Conservation (phyloP, 2,113 vertebrate genomes). For the Odobenus rosmarus region DNA sequence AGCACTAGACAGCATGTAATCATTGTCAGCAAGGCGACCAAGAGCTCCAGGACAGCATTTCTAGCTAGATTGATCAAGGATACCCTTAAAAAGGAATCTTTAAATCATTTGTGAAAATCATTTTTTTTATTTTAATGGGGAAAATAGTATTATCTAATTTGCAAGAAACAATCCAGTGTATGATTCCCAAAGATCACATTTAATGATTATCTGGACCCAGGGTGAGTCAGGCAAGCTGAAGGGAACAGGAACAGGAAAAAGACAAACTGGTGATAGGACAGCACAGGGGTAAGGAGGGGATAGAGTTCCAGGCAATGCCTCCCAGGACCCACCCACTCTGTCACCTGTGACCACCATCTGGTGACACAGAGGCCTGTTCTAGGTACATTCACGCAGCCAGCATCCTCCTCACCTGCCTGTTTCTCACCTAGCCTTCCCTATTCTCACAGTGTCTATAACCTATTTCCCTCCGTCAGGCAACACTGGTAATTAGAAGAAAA, state of each 20-base stretch:
- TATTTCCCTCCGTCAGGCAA: neutral
- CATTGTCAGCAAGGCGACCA: neutral
- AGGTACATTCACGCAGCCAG: no score
- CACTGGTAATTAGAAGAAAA: neutral
- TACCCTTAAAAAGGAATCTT: neutral
- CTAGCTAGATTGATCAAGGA: neutral
- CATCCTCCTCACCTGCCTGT: neutral
- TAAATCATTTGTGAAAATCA: neutral
- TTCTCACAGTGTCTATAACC: neutral
- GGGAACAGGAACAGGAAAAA: neutral
- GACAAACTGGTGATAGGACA: neutral
- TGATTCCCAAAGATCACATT: neutral
- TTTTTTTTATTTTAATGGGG: neutral
- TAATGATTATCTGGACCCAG: neutral
- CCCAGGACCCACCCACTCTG: rapidly evolving
- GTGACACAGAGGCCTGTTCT: neutral
- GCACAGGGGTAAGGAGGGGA: neutral
- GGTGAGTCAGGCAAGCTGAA: neutral
- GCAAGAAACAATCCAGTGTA: neutral
- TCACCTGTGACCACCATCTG: neutral
- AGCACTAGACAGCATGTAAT: neutral
- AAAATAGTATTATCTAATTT: neutral
- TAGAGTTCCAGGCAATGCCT: neutral
- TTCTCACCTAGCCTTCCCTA: neutral
- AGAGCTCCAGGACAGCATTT: neutral